Conservation (phyloP, 2,797 vertebrate genomes). For the Pseudochirops corinnae region DNA sequence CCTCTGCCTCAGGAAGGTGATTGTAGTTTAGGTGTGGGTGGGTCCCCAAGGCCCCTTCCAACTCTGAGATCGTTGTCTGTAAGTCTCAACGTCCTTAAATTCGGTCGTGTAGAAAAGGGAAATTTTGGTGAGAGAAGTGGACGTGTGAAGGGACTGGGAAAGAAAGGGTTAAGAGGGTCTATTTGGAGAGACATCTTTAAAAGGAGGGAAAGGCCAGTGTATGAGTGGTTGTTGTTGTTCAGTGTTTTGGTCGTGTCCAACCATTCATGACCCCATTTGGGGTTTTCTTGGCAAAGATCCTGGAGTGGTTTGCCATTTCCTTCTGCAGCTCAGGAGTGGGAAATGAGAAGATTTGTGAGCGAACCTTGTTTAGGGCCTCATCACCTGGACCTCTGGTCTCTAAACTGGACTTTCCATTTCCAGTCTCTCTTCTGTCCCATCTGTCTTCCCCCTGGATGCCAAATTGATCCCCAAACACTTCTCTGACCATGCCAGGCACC, state of each 20-base stretch:
- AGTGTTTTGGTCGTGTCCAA: background rate
- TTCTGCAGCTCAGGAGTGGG: background rate
- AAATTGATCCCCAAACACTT: background rate
- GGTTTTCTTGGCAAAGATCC: background rate
- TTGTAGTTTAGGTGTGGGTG: background rate
- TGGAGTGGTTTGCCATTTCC: background rate
- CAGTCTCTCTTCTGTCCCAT: background rate
- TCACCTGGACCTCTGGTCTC: background rate
- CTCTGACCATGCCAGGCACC: background rate
- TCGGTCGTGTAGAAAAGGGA: background rate
- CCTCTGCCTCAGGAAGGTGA: background rate
- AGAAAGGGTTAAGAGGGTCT: background rate
- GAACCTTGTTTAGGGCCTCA: background rate
- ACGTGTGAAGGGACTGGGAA: background rate
- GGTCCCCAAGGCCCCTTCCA: background rate
- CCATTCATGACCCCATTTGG: background rate
- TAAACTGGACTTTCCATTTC: background rate
- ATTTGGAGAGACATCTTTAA: background rate
- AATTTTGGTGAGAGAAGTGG: background rate
- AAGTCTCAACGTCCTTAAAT: background rate
- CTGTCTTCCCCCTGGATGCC: background rate
- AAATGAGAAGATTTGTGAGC: background rate
- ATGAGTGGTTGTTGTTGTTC: background rate
- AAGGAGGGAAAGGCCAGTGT: background rate
- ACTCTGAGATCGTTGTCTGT: background rate